Evolutionary conservation across 2,888 invertebrate species (phyloP), one percentile per base, ranked within the genome.

Genomic region (Ecliptopera silaceata): DNA sequence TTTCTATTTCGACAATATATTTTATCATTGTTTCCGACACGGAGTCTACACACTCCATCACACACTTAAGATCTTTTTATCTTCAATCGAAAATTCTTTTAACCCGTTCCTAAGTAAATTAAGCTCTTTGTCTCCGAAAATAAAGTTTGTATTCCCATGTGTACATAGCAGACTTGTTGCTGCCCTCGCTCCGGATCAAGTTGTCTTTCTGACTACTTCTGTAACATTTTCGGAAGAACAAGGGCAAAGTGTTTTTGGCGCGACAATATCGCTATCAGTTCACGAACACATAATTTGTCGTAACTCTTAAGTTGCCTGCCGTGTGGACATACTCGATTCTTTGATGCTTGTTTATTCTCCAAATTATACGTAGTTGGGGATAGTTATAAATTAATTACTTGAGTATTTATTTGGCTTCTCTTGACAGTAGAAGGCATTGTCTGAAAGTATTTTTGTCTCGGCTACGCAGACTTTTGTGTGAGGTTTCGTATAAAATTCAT

Each of bases 161-260:
- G 68, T 64, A 65, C 60, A 66, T 61, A 58, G 58, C 63, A 71
- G 78, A 88, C 88, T 87, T 88, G 88, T 88, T 88, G 88, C 88
- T 88, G 84, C 74, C 79, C 79, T 79, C 73, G 70, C 79, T 59
- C 59, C 79, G 84, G 87, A 87, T 87, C 88, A 85, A 88, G 86
- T 83, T 87, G 88, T 87, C 86, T 86, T 80, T 77, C 74, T 78
- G 79, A 82, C 77, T 83, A 79, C 82, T 82, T 80, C 80, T 81
- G 81, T 79, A 79, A 79, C 74, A 79, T 84, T 86, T 82, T 80
- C 71, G 69, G 74, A 69, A 50, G 65, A 86, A 86, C 81, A 84
- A 82, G 78, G 77, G 79, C 77, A 82, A 87, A 85, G 83, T 86
- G 83, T 85, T 85, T 84, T 82, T 70, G 72, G 79, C 74, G 78